A percentile compares a stretch with the other conserved stretches of the same genome.
These are phyloP conservation scores for Corbicula japonica DNA, from an alignment of 2,888 invertebrate species.

Conservation along the genomic window DNA sequence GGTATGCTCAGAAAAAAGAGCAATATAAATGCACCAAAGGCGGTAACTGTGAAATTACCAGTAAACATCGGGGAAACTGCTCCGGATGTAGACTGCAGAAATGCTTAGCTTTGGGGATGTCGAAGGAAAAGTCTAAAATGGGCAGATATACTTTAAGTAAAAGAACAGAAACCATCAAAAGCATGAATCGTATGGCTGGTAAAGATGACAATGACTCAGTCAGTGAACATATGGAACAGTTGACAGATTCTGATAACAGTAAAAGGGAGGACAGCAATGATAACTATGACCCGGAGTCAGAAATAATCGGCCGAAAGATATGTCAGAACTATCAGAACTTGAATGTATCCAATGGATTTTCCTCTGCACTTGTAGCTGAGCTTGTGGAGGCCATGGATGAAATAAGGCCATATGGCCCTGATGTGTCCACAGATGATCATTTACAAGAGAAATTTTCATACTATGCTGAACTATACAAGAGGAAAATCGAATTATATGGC, in stretches of 20 bases:
- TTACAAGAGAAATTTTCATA: constrained; percentile 35
- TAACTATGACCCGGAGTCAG: constrained; percentile 24
- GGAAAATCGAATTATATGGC: constrained; percentile 53
- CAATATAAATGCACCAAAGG: constrained; percentile 58
- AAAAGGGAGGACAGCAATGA: neutral
- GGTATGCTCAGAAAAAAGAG: constrained; percentile 51
- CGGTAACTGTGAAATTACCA: constrained; percentile 52
- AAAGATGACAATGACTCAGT: constrained; percentile 28
- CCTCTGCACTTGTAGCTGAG: constrained; percentile 22
- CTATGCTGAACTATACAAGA: constrained; percentile 50
- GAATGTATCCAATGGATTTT: constrained; percentile 27
- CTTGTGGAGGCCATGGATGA: constrained; percentile 50
- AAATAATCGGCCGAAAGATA: constrained; percentile 25
- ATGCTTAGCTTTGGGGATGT: constrained; percentile 62
- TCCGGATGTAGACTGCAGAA: constrained; percentile 57
- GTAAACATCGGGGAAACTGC: constrained; percentile 56
- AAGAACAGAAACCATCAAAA: constrained; percentile 57
- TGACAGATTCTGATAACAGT: neutral
- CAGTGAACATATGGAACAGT: neutral
- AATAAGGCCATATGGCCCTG: constrained; percentile 54
- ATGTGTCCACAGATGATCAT: constrained; percentile 43
- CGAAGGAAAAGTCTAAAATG: constrained; percentile 56
- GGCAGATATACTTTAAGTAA: constrained; percentile 61
- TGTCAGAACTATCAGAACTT: constrained; percentile 7
- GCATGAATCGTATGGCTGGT: constrained; percentile 50